Percentiles rank a stretch among this genome's conserved stretches.
phyloP scores from a whole-genome alignment of 2,113 vertebrate species.

The Dasyurus viverrinus region DNA sequence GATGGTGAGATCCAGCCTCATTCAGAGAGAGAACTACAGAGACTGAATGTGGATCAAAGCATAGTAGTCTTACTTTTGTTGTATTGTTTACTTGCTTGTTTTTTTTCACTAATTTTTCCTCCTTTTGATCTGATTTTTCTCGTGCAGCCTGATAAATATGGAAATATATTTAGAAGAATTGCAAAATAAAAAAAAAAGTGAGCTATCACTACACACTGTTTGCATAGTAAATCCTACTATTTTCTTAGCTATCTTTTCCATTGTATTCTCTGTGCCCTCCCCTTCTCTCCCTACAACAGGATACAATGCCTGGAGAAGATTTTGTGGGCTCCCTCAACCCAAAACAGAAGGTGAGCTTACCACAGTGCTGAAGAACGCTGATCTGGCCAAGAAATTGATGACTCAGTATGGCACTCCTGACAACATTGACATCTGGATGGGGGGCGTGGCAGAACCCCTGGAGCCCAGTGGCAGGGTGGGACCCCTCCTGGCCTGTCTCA shows the following conservation, averaged over 20 bases:
- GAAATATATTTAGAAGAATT: no score
- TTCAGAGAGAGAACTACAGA: no score
- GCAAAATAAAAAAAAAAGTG: not conserved
- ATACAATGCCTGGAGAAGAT: conserved; percentile 87
- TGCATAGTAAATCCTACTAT: not conserved
- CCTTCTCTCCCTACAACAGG: conserved; percentile 73
- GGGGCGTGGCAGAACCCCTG: conserved; percentile 89
- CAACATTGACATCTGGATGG: conserved; percentile 93
- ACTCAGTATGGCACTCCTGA: conserved; percentile 85
- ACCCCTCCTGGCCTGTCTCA: conserved; percentile 89
- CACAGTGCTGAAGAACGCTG: conserved; percentile 82
- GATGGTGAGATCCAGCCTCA: no score
- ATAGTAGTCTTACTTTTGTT: no score
- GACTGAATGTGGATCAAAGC: no score
- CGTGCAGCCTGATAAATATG: no score
- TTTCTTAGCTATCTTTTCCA: not conserved
- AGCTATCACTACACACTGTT: not conserved
- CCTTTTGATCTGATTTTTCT: no score
- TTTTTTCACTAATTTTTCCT: no score
- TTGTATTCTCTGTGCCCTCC: not conserved
- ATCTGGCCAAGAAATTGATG: conserved; percentile 86
- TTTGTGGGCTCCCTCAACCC: conserved; percentile 89
- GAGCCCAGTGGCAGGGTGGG: conserved; percentile 86
- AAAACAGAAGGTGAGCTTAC: conserved; percentile 82
- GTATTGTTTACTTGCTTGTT: no score